A percentile compares a stretch with the other conserved stretches of the same genome.
These are phyloP conservation scores for Eupithecia dodoneata DNA, from an alignment of 2,888 invertebrate species.

Conservation along the genomic window DNA sequence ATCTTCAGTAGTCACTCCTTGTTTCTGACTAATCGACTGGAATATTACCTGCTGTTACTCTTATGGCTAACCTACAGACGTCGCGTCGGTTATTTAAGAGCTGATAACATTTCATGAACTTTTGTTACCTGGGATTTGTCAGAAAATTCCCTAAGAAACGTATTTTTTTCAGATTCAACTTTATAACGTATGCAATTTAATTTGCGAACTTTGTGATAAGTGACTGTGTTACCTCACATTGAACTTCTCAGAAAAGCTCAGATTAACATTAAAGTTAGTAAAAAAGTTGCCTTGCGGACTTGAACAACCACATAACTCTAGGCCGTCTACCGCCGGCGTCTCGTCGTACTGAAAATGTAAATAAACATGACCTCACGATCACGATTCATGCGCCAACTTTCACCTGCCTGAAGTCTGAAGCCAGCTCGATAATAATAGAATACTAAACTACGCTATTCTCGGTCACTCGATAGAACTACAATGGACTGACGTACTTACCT, in stretches of 20 bases:
- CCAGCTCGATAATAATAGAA: constrained; percentile 30
- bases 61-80: constrained; percentile 25
- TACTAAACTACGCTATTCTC: constrained; percentile 16
- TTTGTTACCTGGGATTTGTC: not conserved
- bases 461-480: constrained; percentile 25
- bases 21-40: constrained; percentile 46
- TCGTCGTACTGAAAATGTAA: constrained; percentile 12
- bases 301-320: not conserved
- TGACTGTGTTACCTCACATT: not conserved
- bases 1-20: constrained; percentile 14
- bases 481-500: constrained; percentile 17
- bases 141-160: not conserved
- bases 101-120: constrained; percentile 10
- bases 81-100: not conserved
- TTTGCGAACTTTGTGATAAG: not conserved
- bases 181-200: not conserved
- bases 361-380: constrained; percentile 23
- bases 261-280: not conserved
- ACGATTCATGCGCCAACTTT: constrained; percentile 24
- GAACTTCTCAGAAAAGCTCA: not conserved
- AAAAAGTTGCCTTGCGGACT: not conserved
- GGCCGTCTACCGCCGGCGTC: not conserved
- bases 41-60: constrained; percentile 31
- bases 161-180: no score
- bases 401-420: constrained; percentile 18